Evolutionary conservation across 1,140 invertebrate genomes (phyloP).

Genomic region (Dysdera silvatica): DNA sequence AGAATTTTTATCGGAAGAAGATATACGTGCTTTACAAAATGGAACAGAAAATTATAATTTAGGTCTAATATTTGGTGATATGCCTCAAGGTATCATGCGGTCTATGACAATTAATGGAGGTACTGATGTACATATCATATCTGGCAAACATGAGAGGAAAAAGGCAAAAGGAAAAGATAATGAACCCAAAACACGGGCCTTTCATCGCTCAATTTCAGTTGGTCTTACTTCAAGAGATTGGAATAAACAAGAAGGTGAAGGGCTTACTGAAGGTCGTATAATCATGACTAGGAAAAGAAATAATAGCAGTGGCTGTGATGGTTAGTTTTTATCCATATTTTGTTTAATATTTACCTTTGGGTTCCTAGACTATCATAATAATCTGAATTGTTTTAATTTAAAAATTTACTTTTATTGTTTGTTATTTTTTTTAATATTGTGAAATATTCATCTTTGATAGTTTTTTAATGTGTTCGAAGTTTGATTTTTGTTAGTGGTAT

Average conservation of each 20-base stretch:
- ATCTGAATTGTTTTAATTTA: too few relatives aligned
- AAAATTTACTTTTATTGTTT: too few relatives aligned
- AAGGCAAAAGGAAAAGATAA: constrained; percentile 45
- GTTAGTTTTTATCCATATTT: constrained; percentile 39
- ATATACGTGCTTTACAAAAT: constrained; percentile 33
- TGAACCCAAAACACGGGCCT: constrained; percentile 42
- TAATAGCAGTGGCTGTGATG: constrained; percentile 59
- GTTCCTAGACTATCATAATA: too few relatives aligned
- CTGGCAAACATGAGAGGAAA: constrained; percentile 29
- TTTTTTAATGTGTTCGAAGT: too few relatives aligned
- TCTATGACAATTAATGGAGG: constrained; percentile 29
- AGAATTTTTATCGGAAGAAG: constrained; percentile 33
- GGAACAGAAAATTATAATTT: constrained; percentile 18
- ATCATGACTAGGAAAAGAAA: constrained; percentile 59
- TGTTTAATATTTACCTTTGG: neutral
- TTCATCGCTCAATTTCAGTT: constrained; percentile 61
- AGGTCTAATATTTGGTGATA: constrained; percentile 8
- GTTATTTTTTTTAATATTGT: too few relatives aligned
- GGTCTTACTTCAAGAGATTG: constrained; percentile 53
- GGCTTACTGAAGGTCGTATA: constrained; percentile 44
- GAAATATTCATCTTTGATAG: too few relatives aligned
- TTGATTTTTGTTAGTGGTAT: too few relatives aligned
- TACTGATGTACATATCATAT: constrained; percentile 9
- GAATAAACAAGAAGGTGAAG: constrained; percentile 52
- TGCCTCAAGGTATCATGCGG: constrained; percentile 25